phyloP scores from a whole-genome alignment of 2,888 invertebrate genomes.

The Amorpha juglandis region DNA sequence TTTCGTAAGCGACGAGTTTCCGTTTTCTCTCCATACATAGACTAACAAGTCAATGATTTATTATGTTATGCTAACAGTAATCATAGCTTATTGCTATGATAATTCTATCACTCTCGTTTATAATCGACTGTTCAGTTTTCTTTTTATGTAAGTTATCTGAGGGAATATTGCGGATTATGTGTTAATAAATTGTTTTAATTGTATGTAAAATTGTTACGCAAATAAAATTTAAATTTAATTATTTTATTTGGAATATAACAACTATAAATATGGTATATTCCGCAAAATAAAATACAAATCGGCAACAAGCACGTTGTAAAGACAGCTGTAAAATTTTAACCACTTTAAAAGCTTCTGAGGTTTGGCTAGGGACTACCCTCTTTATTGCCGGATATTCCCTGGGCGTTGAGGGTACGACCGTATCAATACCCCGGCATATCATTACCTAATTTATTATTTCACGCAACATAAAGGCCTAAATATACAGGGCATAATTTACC shows the following conservation, averaged over 20 bases:
- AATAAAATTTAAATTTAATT: too few relatives aligned
- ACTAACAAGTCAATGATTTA: too few relatives aligned
- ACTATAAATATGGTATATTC: conserved; percentile 24
- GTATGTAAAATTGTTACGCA: too few relatives aligned
- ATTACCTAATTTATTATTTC: conserved; percentile 53
- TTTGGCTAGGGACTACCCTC: conserved; percentile 47
- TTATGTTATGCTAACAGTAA: too few relatives aligned
- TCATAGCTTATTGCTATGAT: too few relatives aligned
- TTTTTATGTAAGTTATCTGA: too few relatives aligned
- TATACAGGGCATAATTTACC: background rate
- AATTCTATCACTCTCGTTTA: too few relatives aligned
- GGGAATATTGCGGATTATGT: too few relatives aligned
- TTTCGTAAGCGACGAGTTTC: too few relatives aligned
- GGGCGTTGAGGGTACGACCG: conserved; percentile 44
- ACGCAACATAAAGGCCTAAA: conserved; percentile 39
- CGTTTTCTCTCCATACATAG: too few relatives aligned
- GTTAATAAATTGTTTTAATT: too few relatives aligned
- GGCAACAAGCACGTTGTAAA: conserved; percentile 44
- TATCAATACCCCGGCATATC: conserved; percentile 47
- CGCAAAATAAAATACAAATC: conserved; percentile 52
- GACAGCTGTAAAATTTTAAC: conserved; percentile 67
- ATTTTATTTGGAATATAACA: conserved; percentile 12
- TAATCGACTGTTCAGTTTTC: too few relatives aligned
- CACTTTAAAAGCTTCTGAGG: conserved; percentile 46
- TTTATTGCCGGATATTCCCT: conserved; percentile 57